Conservation (phyloP, 1,140 invertebrate genomes). For the Drosophila sp. region DNA sequence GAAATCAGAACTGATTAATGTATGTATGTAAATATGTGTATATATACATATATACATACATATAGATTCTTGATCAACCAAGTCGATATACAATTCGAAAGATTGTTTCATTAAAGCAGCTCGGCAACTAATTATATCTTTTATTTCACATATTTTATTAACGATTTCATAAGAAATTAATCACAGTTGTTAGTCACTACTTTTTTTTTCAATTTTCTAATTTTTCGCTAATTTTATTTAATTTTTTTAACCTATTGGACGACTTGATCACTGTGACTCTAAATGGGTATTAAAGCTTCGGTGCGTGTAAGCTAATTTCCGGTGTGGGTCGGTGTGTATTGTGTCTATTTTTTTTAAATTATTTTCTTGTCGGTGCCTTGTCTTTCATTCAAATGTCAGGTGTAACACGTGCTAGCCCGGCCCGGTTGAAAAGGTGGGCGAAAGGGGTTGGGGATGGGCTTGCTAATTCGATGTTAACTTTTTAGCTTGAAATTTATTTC, state of each 20-base stretch:
- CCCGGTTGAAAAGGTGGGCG: not conserved
- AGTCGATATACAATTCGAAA: too few species aligned
- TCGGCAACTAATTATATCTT: too few species aligned
- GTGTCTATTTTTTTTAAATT: not conserved
- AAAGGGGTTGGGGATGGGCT: conserved; percentile 32
- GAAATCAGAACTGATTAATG: too few species aligned
- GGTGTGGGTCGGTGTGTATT: too few species aligned
- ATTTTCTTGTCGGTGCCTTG: not conserved
- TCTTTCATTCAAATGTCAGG: conserved; percentile 32
- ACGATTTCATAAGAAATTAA: too few species aligned
- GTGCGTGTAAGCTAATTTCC: not conserved
- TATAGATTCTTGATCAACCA: too few species aligned
- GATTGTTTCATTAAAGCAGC: too few species aligned
- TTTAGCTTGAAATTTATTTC: conserved; percentile 59
- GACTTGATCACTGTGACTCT: not conserved
- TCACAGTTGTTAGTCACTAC: too few species aligned
- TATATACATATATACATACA: too few species aligned
- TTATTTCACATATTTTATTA: too few species aligned
- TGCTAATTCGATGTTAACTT: conserved; percentile 71
- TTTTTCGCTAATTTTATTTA: not conserved
- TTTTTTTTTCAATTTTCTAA: too few species aligned
- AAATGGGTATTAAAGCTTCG: not conserved
- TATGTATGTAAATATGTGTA: too few species aligned
- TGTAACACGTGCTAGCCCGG: conserved; percentile 60
- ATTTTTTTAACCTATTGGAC: not conserved